A percentile compares a stretch with the other conserved stretches of the same genome.
Conservation (phyloP, 2,888 invertebrate genomes). For the Serripes groenlandicus region DNA sequence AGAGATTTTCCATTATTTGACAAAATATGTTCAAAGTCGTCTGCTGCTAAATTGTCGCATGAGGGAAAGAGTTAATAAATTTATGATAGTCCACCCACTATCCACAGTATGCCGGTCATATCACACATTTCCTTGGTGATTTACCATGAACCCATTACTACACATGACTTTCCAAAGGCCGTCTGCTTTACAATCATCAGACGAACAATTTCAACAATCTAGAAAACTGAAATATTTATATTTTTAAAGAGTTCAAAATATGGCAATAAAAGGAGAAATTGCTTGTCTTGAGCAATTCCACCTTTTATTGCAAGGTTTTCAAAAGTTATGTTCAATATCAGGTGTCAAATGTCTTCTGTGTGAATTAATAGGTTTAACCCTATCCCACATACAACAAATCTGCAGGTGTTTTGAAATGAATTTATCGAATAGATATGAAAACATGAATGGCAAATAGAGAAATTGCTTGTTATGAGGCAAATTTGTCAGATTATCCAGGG, state of each 20-base stretch:
- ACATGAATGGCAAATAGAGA: background rate
- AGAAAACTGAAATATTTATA: background rate
- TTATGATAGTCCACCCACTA: too few relatives aligned
- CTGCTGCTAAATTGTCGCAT: too few relatives aligned
- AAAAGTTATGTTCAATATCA: background rate
- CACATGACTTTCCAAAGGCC: too few relatives aligned
- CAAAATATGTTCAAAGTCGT: too few relatives aligned
- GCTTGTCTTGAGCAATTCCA: background rate
- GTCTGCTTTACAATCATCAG: too few relatives aligned
- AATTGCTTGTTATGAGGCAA: background rate
- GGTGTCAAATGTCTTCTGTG: background rate
- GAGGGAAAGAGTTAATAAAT: too few relatives aligned
- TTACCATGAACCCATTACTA: too few relatives aligned
- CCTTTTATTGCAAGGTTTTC: background rate
- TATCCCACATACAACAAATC: background rate
- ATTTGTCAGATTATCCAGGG: background rate
- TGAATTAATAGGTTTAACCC: background rate
- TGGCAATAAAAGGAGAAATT: background rate
- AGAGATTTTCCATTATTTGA: too few relatives aligned
- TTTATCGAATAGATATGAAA: background rate
- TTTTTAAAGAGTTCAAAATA: background rate
- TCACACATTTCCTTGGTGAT: too few relatives aligned
- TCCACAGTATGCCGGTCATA: too few relatives aligned
- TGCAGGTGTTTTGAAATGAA: too few relatives aligned
- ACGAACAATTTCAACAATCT: too few relatives aligned